phyloP scores from a whole-genome alignment of 2,888 invertebrate species.

The Alloplasta piceator region DNA sequence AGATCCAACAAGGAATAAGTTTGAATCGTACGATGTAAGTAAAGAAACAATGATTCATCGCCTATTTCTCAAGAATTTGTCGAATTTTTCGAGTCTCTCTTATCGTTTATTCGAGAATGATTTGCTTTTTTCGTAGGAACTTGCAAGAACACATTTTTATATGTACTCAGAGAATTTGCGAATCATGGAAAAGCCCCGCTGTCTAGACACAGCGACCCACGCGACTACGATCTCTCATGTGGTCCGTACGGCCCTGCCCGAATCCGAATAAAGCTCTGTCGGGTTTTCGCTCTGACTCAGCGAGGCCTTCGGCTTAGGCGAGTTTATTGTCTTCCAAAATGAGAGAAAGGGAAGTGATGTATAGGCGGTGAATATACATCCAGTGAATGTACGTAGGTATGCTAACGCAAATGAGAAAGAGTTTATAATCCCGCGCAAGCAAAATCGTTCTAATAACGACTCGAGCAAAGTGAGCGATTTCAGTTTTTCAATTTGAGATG shows the following conservation, averaged over 20 bases:
- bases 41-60: no score
- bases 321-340: conserved; percentile 71
- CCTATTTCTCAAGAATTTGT: no score
- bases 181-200: conserved; percentile 47
- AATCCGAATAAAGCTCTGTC: conserved; percentile 36
- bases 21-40: not conserved
- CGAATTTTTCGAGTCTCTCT: not conserved
- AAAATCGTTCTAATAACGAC: conserved; percentile 27
- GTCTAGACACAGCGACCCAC: conserved; percentile 62
- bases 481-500: conserved; percentile 20
- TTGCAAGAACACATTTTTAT: not conserved
- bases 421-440: not conserved
- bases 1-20: not conserved
- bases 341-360: conserved; percentile 56
- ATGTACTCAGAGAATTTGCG: not conserved
- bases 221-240: conserved; percentile 43
- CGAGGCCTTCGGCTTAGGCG: conserved; percentile 40
- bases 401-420: conserved; percentile 1
- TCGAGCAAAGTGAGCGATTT: conserved; percentile 3
- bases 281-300: conserved; percentile 60
- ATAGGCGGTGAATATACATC: conserved; percentile 25
- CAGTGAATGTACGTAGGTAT: conserved; percentile 9
- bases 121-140: conserved; percentile 5
- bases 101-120: conserved; percentile 19
- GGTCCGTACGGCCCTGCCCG: conserved; percentile 27